These are phyloP conservation scores for Bacillus rossius DNA, from an alignment of 1,140 invertebrate genomes.

Conservation along the genomic window DNA sequence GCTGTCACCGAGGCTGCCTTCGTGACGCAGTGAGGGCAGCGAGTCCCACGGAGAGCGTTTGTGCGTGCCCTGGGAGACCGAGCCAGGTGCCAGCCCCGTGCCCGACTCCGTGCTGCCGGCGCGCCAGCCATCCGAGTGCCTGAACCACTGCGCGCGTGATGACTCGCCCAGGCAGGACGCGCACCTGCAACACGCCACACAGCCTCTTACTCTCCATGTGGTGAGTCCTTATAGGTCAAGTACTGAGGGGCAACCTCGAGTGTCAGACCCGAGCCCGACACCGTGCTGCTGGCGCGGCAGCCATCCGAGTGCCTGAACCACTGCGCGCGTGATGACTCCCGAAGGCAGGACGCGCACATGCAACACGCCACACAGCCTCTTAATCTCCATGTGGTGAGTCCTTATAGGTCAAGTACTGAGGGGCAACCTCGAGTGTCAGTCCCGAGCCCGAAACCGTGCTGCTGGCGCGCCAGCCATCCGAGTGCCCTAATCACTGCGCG, in stretches of 20 bases:
- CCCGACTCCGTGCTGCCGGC: conserved; percentile 66
- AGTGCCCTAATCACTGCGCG: conserved; percentile 81
- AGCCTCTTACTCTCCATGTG: neutral
- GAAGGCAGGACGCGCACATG: conserved; percentile 76
- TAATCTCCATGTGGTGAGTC: too few relatives aligned
- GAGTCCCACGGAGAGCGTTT: conserved; percentile 80
- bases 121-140: conserved; percentile 81
- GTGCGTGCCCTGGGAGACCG: conserved; percentile 45
- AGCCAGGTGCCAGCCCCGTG: conserved; percentile 45
- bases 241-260: conserved; percentile 37
- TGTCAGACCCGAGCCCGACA: conserved; percentile 52
- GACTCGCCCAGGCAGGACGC: conserved; percentile 80
- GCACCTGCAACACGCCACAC: conserved; percentile 47
- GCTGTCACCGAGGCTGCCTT: conserved; percentile 75
- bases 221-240: too few relatives aligned
- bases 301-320: conserved; percentile 85
- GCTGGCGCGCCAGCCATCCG: conserved; percentile 78
- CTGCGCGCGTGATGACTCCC: conserved; percentile 73
- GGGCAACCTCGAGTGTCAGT: conserved; percentile 38
- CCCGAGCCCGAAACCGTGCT: conserved; percentile 61
- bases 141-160: conserved; percentile 77
- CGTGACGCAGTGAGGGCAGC: conserved; percentile 70
- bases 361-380: neutral
- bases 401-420: too few relatives aligned
- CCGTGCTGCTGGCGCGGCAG: conserved; percentile 73